Evolutionary conservation across 1,140 invertebrate genomes (phyloP), one percentile per base, ranked within the genome.

Genomic region (Drosophila neocordata): DNA sequence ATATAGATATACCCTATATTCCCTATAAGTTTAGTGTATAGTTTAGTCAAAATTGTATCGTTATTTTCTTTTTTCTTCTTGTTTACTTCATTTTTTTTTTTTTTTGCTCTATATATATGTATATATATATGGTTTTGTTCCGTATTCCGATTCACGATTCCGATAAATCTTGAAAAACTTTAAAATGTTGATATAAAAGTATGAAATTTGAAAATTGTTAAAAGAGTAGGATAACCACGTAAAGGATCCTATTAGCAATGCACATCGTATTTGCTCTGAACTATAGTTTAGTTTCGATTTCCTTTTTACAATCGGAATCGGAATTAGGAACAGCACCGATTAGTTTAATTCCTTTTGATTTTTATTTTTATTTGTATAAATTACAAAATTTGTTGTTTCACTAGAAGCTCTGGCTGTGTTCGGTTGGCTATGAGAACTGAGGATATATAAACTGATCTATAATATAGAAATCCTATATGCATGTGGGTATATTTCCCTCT

Each of bases 341-440:
- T 59, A 18, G 34, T 11, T 53, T 22, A 52, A 27, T 76, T 38
- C 66, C 38, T 63, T 52, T 22, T 15, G 11, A 38, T 56, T 67
- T 52, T 31, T 31, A 15, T 24, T 51, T 65, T 60, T 51, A 18
- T 64, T 53, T 56, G 53, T 56, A 56, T 56, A 71, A 60, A 55
- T 71, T 58, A 71, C 57, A 60, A 70, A 51, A 57, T 69, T 65
- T 57, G 35, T 64, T 53, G 58, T 53, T 31, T 69, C 65, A 70
- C 70, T 73, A 73, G 65, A 77, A 74, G 71, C 74, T 77, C 74
- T 77, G 74, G 66, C 74, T 77, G 74, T 77, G 74, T 59, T 70
- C 53, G 74, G 71, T 73, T 77, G 74, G 74, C 65, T 74, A 74
- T 74, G 31, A 34, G 13, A 11, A 34, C 53, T 27, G 2, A 56